These are phyloP conservation scores for Cheilosia urbana DNA, from an alignment of 2,888 invertebrate species.

Conservation along the genomic window DNA sequence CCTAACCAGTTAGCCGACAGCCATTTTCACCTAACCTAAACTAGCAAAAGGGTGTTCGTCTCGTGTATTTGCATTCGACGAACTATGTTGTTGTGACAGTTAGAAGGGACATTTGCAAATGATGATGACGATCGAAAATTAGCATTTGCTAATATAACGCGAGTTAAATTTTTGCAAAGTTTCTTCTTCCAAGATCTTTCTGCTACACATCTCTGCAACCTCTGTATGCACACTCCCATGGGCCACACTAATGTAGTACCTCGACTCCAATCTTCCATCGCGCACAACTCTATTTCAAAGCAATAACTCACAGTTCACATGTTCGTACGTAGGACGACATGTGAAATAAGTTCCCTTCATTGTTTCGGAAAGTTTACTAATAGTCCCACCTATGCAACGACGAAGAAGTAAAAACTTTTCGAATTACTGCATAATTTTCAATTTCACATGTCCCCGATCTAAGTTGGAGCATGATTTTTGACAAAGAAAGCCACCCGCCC, in stretches of 20 bases:
- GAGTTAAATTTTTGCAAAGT: too few species aligned
- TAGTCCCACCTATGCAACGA: background rate
- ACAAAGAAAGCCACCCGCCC: background rate
- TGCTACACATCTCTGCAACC: too few species aligned
- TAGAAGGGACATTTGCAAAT: too few species aligned
- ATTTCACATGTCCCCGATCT: constrained; percentile 58
- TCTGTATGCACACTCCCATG: background rate
- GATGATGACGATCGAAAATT: too few species aligned
- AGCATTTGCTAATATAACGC: too few species aligned
- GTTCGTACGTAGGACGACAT: background rate
- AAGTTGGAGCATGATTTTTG: constrained; percentile 16
- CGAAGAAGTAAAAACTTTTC: constrained; percentile 45
- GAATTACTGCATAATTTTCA: constrained; percentile 73
- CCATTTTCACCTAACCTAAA: too few species aligned
- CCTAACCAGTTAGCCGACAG: too few species aligned
- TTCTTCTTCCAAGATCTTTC: too few species aligned
- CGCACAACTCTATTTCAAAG: background rate
- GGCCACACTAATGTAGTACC: background rate
- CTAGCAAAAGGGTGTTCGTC: too few species aligned
- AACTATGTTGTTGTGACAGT: too few species aligned
- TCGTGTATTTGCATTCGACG: too few species aligned
- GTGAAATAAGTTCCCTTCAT: constrained; percentile 13
- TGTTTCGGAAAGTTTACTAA: constrained; percentile 49
- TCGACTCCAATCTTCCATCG: too few species aligned
- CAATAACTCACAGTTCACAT: background rate